Evolutionary conservation across 2,797 vertebrate genomes (phyloP), one percentile per base, ranked within the genome.

Genomic region (Furcifer pardalis): DNA sequence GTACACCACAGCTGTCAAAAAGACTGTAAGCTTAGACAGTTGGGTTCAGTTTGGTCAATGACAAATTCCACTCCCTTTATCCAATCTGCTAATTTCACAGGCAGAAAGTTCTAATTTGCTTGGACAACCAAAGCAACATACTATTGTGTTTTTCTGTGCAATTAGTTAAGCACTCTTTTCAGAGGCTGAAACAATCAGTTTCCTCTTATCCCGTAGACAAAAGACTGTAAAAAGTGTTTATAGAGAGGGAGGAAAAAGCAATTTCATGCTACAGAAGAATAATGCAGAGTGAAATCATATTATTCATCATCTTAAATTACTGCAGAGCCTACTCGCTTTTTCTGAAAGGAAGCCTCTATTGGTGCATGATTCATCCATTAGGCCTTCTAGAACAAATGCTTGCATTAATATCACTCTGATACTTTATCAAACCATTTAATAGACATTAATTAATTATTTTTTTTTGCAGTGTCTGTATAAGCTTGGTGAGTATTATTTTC

Each of bases 251-350:
- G 40, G 49, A 85, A 84, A 81, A 85, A 85, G 78, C 78, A 85
- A 85, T 85, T 85, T 85, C 78, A 85, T 75, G 84, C 84, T 85
- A 85, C 46, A 68, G 84, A 56, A 59, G 76, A 81, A 85, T 42
- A 81, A 76, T 75, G 44, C 49, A 81, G 72, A 75, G 80, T 76
- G 37, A 68, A 81, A 85, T 75, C 40, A 76, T 75, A 68, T 68
- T 76, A 85, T 81, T 75, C 71, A 59, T 75, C 21, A n/a, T 68
- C 63, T 85, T 44, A 68, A 80, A 68, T 52, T 42, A 30, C 62
- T 75, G 35, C 63, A 66, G 21, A 19, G 23, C 40, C 35, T 75
- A 44, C n/a, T 68, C 56, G 37, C 82, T 68, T 76, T 68, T 66
- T 9, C 78, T 63, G 52, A 42, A 80, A 63, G 35, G 46, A 75